Percentiles rank a stretch among this genome's conserved stretches.
phyloP scores from a whole-genome alignment of 2,888 invertebrate genomes.

The Brachyptera putata region DNA sequence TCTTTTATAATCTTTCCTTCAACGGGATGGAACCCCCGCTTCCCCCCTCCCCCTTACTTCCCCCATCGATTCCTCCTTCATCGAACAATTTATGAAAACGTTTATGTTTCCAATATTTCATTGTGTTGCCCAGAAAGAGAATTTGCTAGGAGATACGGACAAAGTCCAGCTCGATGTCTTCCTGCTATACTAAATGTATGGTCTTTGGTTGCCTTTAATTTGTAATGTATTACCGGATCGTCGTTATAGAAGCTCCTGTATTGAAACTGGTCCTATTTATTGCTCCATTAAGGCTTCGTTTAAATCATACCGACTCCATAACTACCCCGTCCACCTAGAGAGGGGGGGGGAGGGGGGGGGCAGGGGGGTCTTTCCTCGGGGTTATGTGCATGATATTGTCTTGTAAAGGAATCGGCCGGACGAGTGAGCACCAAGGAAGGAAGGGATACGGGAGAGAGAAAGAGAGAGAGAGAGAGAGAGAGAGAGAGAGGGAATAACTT shows the following conservation, averaged over 20 bases:
- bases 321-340: constrained; percentile 8
- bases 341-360: neutral
- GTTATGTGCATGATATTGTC: constrained; percentile 21
- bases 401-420: constrained; percentile 1
- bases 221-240: constrained; percentile 26
- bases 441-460: constrained; percentile 3
- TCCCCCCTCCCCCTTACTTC: too few species aligned
- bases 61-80: too few species aligned
- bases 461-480: too few species aligned
- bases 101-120: constrained; percentile 21
- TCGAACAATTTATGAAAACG: constrained; percentile 24
- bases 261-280: constrained; percentile 57
- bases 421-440: constrained; percentile 16
- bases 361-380: neutral
- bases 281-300: constrained; percentile 57
- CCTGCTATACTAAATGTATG: constrained; percentile 13
- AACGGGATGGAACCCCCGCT: too few species aligned
- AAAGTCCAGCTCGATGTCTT: constrained; percentile 23
- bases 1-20: constrained; percentile 21
- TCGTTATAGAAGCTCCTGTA: constrained; percentile 34
- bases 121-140: constrained; percentile 18
- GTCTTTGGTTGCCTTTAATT: constrained; percentile 17
- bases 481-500: constrained; percentile 21
- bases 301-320: constrained; percentile 48
- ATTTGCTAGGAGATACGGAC: constrained; percentile 16